Percentiles rank a stretch among this genome's conserved stretches.
phyloP scores from a whole-genome alignment of 2,888 invertebrate species.

The Meta bourneti region DNA sequence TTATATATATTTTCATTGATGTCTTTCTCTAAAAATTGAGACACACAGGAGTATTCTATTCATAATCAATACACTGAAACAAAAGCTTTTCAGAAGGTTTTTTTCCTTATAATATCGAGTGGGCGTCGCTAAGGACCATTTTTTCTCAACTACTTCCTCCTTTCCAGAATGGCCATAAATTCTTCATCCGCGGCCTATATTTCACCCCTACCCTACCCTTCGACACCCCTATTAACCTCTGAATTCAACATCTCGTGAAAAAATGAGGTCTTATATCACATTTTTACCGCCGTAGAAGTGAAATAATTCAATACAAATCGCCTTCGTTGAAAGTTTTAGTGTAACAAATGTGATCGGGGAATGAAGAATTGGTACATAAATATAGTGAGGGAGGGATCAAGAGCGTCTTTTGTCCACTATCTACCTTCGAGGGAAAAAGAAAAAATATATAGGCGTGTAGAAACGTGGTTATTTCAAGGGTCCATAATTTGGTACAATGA shows the following conservation, averaged over 20 bases:
- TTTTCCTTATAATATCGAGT: slow-evolving; percentile 3
- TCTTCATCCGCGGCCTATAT: slow-evolving; percentile 2
- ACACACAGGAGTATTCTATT: too few relatives aligned
- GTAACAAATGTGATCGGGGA: slow-evolving; percentile 35
- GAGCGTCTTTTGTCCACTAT: slow-evolving; percentile 27
- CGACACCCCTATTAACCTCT: slow-evolving; percentile 42
- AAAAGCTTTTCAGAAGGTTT: not conserved
- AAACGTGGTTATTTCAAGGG: not conserved
- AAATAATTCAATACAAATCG: slow-evolving; percentile 64
- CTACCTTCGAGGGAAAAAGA: not conserved
- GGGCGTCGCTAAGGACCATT: slow-evolving; percentile 25
- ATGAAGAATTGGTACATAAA: slow-evolving; percentile 57
- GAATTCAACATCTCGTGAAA: slow-evolving; percentile 29
- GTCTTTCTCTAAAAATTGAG: too few relatives aligned
- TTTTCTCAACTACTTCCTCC: slow-evolving; percentile 20
- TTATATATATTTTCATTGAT: too few relatives aligned
- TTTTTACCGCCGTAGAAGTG: slow-evolving; percentile 4
- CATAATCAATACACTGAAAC: too few relatives aligned
- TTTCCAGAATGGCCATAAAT: slow-evolving; percentile 34
- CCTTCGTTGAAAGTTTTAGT: slow-evolving; percentile 65
- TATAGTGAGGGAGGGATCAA: not conserved
- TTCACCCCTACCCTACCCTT: not conserved
- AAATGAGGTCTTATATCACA: slow-evolving; percentile 25
- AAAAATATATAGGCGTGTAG: not conserved
- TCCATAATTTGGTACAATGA: too few relatives aligned